Percentiles rank a stretch among this genome's conserved stretches.
Evolutionary conservation across 2,113 vertebrate species (phyloP).

Genomic region (Catharus fuscescens): DNA sequence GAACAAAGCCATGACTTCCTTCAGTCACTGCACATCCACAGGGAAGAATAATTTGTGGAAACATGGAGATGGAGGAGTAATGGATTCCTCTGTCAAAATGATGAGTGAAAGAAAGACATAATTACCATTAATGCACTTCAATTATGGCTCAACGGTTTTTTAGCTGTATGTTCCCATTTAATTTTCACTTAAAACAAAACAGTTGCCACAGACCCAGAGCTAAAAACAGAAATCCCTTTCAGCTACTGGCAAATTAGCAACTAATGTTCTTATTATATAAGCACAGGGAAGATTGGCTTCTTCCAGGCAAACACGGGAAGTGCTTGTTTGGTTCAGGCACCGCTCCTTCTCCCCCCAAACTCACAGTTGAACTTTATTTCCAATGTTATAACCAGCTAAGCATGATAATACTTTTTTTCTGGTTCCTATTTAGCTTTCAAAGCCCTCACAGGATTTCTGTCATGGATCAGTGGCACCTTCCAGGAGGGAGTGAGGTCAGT

Average conservation of each 20-base stretch:
- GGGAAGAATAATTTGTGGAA: conserved; percentile 79
- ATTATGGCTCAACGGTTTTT: conserved; percentile 78
- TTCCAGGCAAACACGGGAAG: conserved; percentile 82
- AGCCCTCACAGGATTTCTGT: conserved; percentile 78
- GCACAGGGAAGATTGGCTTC: conserved; percentile 76
- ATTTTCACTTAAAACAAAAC: conserved; percentile 82
- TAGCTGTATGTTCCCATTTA: conserved; percentile 68
- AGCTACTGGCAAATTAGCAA: conserved; percentile 84
- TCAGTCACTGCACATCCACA: conserved; percentile 59
- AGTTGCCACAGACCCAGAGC: conserved; percentile 72
- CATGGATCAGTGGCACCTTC: conserved; percentile 84
- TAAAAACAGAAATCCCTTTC: conserved; percentile 85
- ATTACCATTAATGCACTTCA: conserved; percentile 92
- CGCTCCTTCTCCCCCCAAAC: conserved; percentile 69
- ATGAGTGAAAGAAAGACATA: conserved; percentile 88
- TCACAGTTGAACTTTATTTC: conserved; percentile 74
- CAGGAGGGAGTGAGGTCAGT: conserved; percentile 80
- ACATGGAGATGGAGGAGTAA: conserved; percentile 82
- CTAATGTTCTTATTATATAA: conserved; percentile 82
- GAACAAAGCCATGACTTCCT: conserved; percentile 66
- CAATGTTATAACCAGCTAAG: conserved; percentile 77
- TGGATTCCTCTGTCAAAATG: conserved; percentile 91
- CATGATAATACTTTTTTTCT: conserved; percentile 72
- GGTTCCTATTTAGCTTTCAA: conserved; percentile 78
- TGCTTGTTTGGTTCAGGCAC: conserved; percentile 80